Evolutionary conservation across 1,140 invertebrate species (phyloP), one percentile per base, ranked within the genome.

Genomic region (Eurosta solidaginis): DNA sequence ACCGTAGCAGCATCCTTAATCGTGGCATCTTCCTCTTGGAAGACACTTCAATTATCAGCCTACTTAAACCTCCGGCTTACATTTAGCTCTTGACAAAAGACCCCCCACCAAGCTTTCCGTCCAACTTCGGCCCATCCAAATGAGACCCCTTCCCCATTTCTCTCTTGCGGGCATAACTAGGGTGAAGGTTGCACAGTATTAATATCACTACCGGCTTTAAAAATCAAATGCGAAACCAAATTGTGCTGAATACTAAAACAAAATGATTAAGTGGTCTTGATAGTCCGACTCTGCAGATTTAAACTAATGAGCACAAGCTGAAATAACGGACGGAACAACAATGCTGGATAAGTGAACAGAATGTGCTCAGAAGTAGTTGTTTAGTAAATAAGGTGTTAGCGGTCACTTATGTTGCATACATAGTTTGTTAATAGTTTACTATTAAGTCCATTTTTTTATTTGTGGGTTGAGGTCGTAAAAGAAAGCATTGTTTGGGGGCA

Each of bases 401-500:
- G 59, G 59, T 68, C 20, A 12, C 9, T 14, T 6, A 20, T 9
- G 6, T 10, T 6, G 20, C 22, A 27, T 17, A 36, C 52, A 59
- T 27, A n/a, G 27, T 33, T 10, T 17, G 29, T 33, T 29, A 17
- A 14, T 29, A 33, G 29, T 33, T 59, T 59, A 59, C 1, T 1
- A 3, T 59, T 17, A 33, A 29, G n/a, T n/a, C n/a, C n/a, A n/a
- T n/a, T n/a, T n/a, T n/a, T n/a, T n/a, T n/a, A n/a, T n/a, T n/a
- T n/a, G n/a, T n/a, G 33, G 59, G 29, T 40, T n/a, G 7, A 14
- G 29, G 27, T 54, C 25, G 25, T 3, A 12, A 27, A 25, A 0
- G 29, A 33, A 40, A 68, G 33, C 59, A 68, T 68, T 68, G 33
- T 68, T 68, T n/a, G n/a, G n/a, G n/a, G n/a, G n/a, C n/a, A n/a